Percentiles rank a stretch among this genome's conserved stretches.
phyloP scores from a whole-genome alignment of 2,888 invertebrate genomes.

The Aphidius colemani region DNA sequence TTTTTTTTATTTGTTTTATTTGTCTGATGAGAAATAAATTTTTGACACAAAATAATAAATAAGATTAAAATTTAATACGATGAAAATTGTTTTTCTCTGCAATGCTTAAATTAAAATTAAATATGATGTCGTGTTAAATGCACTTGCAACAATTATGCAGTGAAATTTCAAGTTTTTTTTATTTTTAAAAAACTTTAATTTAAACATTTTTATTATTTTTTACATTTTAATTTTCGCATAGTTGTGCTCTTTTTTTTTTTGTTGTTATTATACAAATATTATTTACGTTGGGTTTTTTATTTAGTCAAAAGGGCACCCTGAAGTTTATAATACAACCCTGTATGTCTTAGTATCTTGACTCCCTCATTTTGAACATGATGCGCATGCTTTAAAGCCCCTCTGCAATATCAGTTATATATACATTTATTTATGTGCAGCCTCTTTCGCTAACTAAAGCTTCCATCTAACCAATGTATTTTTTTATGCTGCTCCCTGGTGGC shows the following conservation, averaged over 20 bases:
- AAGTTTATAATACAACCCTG: constrained; percentile 29
- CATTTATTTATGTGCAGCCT: constrained; percentile 21
- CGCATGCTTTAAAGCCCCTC: constrained; percentile 35
- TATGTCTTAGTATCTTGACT: constrained; percentile 30
- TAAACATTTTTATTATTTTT: neutral
- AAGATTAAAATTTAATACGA: neutral
- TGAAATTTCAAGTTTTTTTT: too few species aligned
- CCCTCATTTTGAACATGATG: constrained; percentile 10
- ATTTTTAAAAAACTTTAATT: neutral
- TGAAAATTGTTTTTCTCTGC: too few species aligned
- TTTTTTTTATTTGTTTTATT: neutral
- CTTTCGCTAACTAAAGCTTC: constrained; percentile 10
- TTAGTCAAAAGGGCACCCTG: constrained; percentile 18
- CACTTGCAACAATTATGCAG: too few species aligned
- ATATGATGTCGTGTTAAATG: too few species aligned
- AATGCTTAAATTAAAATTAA: too few species aligned
- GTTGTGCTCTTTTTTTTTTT: too few species aligned
- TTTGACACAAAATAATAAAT: neutral
- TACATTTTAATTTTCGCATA: neutral
- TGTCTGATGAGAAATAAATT: neutral
- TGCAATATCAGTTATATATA: constrained; percentile 34
- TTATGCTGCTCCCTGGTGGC: constrained; percentile 28
- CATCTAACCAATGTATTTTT: constrained; percentile 26
- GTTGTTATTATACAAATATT: too few species aligned
- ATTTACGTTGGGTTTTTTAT: neutral